Base-by-base conservation (phyloP, 2,113 vertebrate genomes). In the Hippocampus abdominalis region DNA sequence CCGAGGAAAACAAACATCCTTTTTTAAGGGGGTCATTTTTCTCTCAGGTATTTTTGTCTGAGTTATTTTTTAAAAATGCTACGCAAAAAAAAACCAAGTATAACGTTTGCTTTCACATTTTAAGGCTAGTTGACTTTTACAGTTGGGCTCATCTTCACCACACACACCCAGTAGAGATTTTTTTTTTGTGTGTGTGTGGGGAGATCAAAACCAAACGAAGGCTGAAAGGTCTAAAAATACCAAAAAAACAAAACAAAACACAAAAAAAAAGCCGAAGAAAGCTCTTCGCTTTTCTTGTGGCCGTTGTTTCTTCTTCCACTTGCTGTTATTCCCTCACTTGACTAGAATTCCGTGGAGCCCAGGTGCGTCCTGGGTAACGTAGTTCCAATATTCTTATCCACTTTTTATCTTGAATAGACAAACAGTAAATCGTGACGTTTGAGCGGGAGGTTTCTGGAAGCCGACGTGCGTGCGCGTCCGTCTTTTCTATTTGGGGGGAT, bases 1-100 rank as follows among this genome's bases (percentile, higher is more conserved):
- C 85, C 72, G 84, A 18, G 21, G 51, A 40, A 39, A 51, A 87
- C 78, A 81, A 86, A 81, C 90, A 87, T 87, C 76, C 77, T 86
- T 86, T 83, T 86, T 59, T 57, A 2, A 2, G n/a, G 8, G 3
- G 57, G 86, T 90, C 79, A 72, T 84, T 87, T 90, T 86, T 82
- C 86, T 86, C 89, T 91, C 89, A 91, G 90, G 89, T 87, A 87
- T 89, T 84, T 86, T 81, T 87, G 83, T 91, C 88, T 89, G 87
- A 87, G 86, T 74, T 80, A 81, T 44, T 40, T 79, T n/a, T n/a
- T n/a, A 74, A 60, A 60, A 25, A 25, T 15, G 77, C 46, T 68
- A 73, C 25, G 79, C 78, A 74, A 75, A 62, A 51, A 56, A 68
- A 68, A 48, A 56, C 77, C 59, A 78, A 64, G 60, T 82, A 42